A percentile compares a stretch with the other conserved stretches of the same genome.
phyloP scores from a whole-genome alignment of 1,140 invertebrate genomes.

The Cydia strobilella region DNA sequence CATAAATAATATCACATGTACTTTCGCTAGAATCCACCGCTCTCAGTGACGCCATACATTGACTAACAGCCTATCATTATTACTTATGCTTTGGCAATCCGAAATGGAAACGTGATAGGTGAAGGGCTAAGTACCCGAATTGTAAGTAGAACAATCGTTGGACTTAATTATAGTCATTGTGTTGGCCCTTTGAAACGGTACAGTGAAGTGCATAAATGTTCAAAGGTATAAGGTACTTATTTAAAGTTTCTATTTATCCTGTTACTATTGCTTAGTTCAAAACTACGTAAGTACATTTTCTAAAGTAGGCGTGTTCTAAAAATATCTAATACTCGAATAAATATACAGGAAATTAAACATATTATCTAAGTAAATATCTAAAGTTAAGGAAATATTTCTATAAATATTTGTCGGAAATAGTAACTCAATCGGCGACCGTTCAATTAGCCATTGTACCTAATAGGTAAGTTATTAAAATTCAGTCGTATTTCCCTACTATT shows the following conservation, averaged over 20 bases:
- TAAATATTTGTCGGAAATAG: too few species aligned
- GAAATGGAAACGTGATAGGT: conserved; percentile 71
- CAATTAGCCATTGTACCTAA: neutral
- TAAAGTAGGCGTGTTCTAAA: too few species aligned
- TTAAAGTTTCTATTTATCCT: neutral
- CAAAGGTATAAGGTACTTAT: neutral
- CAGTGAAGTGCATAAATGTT: neutral
- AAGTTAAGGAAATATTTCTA: too few species aligned
- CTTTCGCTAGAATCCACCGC: conserved; percentile 38
- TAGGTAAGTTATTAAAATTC: conserved; percentile 1
- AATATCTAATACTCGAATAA: too few species aligned
- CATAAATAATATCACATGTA: neutral
- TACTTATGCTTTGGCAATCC: conserved; percentile 66
- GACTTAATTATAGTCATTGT: conserved; percentile 67
- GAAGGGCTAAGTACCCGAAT: conserved; percentile 70
- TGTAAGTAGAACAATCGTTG: conserved; percentile 69
- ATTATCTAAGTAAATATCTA: too few species aligned
- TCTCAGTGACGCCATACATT: conserved; percentile 40
- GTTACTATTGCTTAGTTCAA: too few species aligned
- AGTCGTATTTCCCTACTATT: neutral
- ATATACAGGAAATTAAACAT: too few species aligned
- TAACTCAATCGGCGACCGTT: neutral
- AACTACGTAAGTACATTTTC: too few species aligned
- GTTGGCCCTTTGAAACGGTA: conserved; percentile 40
- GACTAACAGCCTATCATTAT: conserved; percentile 60